Evolutionary conservation across 2,888 invertebrate species (phyloP).

Genomic region (Bembecia ichneumoniformis): DNA sequence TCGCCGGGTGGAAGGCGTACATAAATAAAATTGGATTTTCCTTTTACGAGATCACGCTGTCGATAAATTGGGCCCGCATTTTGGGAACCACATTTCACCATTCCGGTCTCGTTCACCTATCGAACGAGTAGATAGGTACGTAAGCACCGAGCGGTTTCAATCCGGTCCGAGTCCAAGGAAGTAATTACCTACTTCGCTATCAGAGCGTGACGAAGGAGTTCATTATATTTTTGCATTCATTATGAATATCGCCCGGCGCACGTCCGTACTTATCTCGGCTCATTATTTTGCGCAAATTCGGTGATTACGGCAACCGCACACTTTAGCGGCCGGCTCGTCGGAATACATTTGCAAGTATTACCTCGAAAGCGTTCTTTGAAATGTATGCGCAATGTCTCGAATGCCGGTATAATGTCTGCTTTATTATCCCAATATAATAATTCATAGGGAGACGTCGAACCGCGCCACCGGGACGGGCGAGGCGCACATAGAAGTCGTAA

Average conservation of each 20-base stretch:
- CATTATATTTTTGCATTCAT: slow-evolving; percentile 43
- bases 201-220: slow-evolving; percentile 46
- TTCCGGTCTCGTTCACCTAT: slow-evolving; percentile 18
- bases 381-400: neutral
- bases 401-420: neutral
- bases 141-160: too few species aligned
- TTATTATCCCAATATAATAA: neutral
- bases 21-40: slow-evolving; percentile 55
- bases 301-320: slow-evolving; percentile 17
- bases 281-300: neutral
- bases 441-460: neutral
- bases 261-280: neutral
- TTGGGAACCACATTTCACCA: slow-evolving; percentile 44
- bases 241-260: slow-evolving; percentile 11
- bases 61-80: slow-evolving; percentile 57
- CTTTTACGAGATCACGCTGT: slow-evolving; percentile 60
- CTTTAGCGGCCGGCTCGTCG: slow-evolving; percentile 13
- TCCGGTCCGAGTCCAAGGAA: slow-evolving; percentile 30
- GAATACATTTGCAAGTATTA: neutral
- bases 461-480: slow-evolving; percentile 18
- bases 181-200: slow-evolving; percentile 44
- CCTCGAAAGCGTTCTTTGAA: neutral
- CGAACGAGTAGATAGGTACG: too few species aligned
- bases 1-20: slow-evolving; percentile 29
- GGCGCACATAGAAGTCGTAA: slow-evolving; percentile 43